phyloP scores from a whole-genome alignment of 1,140 invertebrate genomes.

The Cotesia glomerata region DNA sequence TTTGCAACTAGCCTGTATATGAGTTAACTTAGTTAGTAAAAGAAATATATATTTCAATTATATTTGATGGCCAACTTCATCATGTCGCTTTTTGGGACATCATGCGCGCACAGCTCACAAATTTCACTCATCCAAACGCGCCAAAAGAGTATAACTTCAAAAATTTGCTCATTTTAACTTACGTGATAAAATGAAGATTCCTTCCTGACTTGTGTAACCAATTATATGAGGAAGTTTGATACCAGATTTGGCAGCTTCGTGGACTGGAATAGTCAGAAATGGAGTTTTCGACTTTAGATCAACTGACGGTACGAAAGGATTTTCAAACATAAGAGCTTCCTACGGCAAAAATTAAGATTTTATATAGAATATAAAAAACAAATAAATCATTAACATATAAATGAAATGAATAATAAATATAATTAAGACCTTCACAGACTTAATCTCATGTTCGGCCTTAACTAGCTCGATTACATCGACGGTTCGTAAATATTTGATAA shows the following conservation, averaged over 20 bases:
- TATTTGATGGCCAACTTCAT: no score
- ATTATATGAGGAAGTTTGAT: slow-evolving; percentile 67
- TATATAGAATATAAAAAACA: no score
- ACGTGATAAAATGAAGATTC: slow-evolving; percentile 57
- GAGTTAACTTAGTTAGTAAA: no score
- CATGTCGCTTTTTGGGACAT: no score
- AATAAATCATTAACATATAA: background rate
- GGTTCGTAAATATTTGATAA: slow-evolving; percentile 60
- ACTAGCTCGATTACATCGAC: slow-evolving; percentile 40
- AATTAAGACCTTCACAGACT: background rate
- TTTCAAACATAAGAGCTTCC: slow-evolving; percentile 32
- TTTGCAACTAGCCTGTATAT: no score
- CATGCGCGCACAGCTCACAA: no score
- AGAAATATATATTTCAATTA: no score
- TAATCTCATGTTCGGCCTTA: background rate
- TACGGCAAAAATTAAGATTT: slow-evolving; percentile 13
- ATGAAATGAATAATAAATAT: background rate
- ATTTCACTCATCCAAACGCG: no score
- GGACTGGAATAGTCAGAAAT: slow-evolving; percentile 55
- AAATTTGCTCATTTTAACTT: slow-evolving; percentile 5
- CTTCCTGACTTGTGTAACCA: slow-evolving; percentile 69
- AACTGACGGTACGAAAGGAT: slow-evolving; percentile 42
- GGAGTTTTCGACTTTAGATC: slow-evolving; percentile 50
- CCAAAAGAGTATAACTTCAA: no score
- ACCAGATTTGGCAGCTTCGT: slow-evolving; percentile 52